A percentile compares a stretch with the other conserved stretches of the same genome.
Conservation (phyloP, 2,113 vertebrate genomes). For the Pristiophorus japonicus region DNA sequence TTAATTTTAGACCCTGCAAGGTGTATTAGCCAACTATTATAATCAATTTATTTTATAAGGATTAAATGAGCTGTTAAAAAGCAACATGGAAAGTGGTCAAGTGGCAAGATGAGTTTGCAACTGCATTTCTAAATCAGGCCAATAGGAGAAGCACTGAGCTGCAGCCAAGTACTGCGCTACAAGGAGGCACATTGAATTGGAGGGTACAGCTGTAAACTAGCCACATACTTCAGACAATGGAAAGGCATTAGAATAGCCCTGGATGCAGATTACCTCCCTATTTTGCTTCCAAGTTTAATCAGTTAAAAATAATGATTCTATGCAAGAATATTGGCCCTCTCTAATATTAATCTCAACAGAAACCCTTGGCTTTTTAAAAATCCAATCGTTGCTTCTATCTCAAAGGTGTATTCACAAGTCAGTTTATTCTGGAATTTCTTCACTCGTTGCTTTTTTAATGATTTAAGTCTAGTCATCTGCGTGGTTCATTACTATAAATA, state of each 20-base stretch:
- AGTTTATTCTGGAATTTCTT: background rate
- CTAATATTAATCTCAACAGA: background rate
- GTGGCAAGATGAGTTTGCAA: background rate
- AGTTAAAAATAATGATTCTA: background rate
- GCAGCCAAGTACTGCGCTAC: background rate
- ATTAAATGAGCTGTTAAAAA: background rate
- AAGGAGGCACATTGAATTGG: background rate
- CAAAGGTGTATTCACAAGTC: background rate
- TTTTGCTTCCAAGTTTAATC: background rate
- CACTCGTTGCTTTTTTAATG: background rate
- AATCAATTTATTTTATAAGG: background rate
- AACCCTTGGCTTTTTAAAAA: background rate
- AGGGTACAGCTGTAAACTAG: background rate
- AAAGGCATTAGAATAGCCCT: background rate
- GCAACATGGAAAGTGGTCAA: background rate
- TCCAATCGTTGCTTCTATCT: background rate
- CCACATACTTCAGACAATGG: background rate
- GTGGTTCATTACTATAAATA: background rate
- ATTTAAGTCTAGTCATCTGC: background rate
- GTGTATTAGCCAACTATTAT: background rate
- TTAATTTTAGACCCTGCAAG: background rate
- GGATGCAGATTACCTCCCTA: background rate
- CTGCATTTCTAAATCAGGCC: background rate
- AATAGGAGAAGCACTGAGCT: background rate
- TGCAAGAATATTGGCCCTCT: background rate